These are phyloP conservation scores for Psammodynastes pulverulentus DNA, from an alignment of 2,113 vertebrate genomes.

Conservation along the genomic window DNA sequence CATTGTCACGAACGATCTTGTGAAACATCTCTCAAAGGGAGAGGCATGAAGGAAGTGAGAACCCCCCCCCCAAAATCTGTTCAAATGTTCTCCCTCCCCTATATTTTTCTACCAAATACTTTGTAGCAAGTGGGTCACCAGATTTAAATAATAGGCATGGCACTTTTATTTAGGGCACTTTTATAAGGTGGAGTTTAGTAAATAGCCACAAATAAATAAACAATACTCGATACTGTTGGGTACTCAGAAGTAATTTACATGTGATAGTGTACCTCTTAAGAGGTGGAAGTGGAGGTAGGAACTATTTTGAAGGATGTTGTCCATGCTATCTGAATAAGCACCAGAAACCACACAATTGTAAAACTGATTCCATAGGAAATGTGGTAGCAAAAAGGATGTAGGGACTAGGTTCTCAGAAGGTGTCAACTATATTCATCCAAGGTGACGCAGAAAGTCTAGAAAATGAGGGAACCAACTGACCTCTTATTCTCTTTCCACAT, in stretches of 20 bases:
- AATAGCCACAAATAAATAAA: neutral
- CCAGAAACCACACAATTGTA: too few relatives aligned
- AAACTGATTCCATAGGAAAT: neutral
- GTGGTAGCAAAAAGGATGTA: neutral
- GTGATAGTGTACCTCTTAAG: too few relatives aligned
- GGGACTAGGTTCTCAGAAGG: neutral
- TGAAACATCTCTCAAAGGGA: neutral
- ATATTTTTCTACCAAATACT: neutral
- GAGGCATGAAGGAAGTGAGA: neutral
- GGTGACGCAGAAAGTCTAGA: neutral
- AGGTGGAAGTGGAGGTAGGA: neutral
- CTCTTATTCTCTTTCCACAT: conserved; percentile 15
- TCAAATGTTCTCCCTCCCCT: neutral
- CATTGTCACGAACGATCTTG: neutral
- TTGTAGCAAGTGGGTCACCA: neutral
- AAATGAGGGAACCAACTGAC: conserved; percentile 1
- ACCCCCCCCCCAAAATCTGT: neutral
- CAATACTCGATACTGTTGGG: neutral
- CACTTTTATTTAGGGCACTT: neutral
- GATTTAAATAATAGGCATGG: neutral
- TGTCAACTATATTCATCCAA: neutral
- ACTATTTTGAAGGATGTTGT: neutral
- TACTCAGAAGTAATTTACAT: neutral
- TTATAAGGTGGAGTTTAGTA: neutral
- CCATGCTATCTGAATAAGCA: neutral